Evolutionary conservation across 23 tunicate species (phyloP).

Genomic region (Trididemnum nubilum): DNA sequence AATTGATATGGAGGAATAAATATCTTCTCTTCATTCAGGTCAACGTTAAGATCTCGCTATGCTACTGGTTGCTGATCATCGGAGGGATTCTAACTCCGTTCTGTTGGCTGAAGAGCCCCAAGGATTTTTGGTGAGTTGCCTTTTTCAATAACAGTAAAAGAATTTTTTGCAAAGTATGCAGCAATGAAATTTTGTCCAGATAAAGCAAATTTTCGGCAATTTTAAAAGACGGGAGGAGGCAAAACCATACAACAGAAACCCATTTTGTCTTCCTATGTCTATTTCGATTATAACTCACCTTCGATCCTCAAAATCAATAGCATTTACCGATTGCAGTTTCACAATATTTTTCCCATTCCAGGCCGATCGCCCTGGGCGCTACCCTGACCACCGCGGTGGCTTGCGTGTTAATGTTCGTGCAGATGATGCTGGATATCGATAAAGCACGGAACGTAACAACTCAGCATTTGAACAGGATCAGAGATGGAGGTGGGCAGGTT

Average conservation of each 20-base stretch:
- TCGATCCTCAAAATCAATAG: too few species aligned
- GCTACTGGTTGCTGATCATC: constrained; percentile 81
- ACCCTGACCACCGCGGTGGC: constrained; percentile 85
- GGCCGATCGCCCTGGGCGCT: constrained; percentile 94
- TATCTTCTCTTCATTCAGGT: too few species aligned
- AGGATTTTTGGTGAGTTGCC: constrained; percentile 92
- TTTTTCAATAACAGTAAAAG: too few species aligned
- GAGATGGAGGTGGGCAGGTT: constrained; percentile 27
- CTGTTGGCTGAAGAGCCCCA: constrained; percentile 93
- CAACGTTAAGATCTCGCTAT: constrained; percentile 66
- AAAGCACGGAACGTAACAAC: constrained; percentile 50
- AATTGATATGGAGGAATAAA: too few species aligned
- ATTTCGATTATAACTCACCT: too few species aligned
- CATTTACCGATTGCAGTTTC: too few species aligned
- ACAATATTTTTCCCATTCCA: too few species aligned
- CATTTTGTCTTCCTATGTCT: background rate
- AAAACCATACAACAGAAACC: background rate
- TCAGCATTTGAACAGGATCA: background rate
- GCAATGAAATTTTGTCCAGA: too few species aligned
- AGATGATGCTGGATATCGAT: constrained; percentile 66
- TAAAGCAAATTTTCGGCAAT: too few species aligned
- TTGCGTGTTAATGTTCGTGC: constrained; percentile 75
- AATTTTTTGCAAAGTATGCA: too few species aligned
- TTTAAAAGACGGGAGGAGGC: too few species aligned
- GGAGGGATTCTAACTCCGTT: constrained; percentile 86